Conservation (phyloP, 2,113 vertebrate species). For the Xenus cinereus region DNA sequence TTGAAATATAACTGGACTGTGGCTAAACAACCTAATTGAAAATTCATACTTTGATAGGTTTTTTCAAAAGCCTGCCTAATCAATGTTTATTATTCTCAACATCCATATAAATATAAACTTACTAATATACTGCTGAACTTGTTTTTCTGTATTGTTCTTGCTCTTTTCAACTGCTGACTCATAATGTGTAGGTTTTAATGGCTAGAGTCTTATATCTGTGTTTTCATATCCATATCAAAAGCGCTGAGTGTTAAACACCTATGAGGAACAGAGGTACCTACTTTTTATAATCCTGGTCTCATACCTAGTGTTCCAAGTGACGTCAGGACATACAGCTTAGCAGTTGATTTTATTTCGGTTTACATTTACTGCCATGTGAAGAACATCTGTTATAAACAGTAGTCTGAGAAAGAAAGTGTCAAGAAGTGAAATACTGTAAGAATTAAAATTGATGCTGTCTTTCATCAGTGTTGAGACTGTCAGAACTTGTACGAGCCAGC, state of each 20-base stretch:
- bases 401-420: not conserved
- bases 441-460: slow-evolving; percentile 58
- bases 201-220: not conserved
- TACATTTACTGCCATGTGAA: not conserved
- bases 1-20: not conserved
- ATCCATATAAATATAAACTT: not conserved
- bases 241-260: not conserved
- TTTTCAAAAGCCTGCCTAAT: not conserved
- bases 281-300: not conserved
- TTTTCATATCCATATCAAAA: not conserved
- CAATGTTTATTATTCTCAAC: not conserved
- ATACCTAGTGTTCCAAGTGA: not conserved
- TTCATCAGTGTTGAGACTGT: slow-evolving; percentile 63
- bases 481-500: slow-evolving; percentile 59
- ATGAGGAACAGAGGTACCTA: not conserved
- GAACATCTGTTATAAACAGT: not conserved
- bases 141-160: accelerated
- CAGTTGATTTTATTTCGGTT: not conserved
- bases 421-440: slow-evolving; percentile 44
- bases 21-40: not conserved
- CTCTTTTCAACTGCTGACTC: not conserved
- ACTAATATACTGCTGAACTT: not conserved
- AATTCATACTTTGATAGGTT: not conserved
- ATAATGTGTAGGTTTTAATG: not conserved
- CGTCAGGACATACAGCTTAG: not conserved